Percentiles rank a stretch among this genome's conserved stretches.
phyloP scores from a whole-genome alignment of 2,888 invertebrate genomes.

The Ametastegia equiseti region DNA sequence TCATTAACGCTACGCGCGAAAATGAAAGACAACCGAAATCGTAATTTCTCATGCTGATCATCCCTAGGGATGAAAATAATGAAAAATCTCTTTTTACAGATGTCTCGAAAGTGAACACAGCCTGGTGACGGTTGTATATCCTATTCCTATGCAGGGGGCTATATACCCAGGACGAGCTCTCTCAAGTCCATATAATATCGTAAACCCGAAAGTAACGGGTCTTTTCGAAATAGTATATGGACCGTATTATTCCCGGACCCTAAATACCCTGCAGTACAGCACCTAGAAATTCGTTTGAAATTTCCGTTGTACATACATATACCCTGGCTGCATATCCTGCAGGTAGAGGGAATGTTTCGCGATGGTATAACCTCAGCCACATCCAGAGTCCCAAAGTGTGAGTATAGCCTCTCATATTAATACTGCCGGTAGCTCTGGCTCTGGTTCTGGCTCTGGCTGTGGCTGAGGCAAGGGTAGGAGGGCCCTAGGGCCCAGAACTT shows the following conservation, averaged over 20 bases:
- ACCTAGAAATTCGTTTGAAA: constrained; percentile 15
- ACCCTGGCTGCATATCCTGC: not conserved
- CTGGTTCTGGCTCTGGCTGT: not conserved
- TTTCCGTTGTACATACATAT: not conserved
- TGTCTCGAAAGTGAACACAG: not conserved
- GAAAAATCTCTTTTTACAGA: not conserved
- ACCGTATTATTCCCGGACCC: not conserved
- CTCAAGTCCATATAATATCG: not conserved
- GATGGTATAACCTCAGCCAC: not conserved
- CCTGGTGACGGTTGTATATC: too few relatives aligned
- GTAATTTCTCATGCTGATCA: not conserved
- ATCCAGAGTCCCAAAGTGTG: not conserved
- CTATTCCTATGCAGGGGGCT: too few relatives aligned
- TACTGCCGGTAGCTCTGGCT: not conserved
- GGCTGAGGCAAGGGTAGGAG: not conserved
- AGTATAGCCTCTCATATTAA: constrained; percentile 16
- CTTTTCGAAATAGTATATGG: not conserved
- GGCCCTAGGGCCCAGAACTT: constrained; percentile 38
- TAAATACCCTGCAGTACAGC: not conserved
- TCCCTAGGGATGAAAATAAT: not conserved
- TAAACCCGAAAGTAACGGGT: constrained; percentile 5
- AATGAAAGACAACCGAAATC: too few relatives aligned
- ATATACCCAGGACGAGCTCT: not conserved
- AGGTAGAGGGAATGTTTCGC: constrained; percentile 26
- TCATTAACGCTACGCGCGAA: not conserved